Percentiles rank a stretch among this genome's conserved stretches.
These are phyloP conservation scores for Sycophaga agraensis DNA, from an alignment of 1,140 invertebrate genomes.

Conservation along the genomic window DNA sequence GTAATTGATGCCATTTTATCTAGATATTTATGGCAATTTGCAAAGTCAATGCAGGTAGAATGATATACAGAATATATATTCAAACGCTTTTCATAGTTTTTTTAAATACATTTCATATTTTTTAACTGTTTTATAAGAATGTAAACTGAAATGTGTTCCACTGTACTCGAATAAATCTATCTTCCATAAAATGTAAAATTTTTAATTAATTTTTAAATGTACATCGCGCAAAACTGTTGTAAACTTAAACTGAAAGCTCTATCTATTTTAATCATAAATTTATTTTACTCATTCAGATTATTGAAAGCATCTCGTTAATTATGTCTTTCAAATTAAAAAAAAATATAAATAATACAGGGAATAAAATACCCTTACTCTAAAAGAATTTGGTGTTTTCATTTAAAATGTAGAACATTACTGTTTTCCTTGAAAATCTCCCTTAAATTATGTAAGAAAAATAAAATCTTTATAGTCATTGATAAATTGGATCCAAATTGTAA, in stretches of 20 bases:
- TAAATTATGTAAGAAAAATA: no score
- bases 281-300: no score
- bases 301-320: no score
- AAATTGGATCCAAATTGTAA: no score
- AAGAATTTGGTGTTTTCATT: no score
- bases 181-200: conserved; percentile 11
- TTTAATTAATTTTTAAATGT: conserved; percentile 12
- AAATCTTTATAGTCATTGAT: no score
- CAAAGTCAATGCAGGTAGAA: conserved; percentile 15
- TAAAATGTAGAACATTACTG: no score
- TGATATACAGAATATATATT: conserved; percentile 17
- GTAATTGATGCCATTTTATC: neutral
- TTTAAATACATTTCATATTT: conserved; percentile 15
- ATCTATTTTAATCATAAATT: neutral
- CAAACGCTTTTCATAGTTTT: neutral
- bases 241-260: neutral
- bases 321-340: neutral
- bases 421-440: no score
- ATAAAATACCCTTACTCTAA: no score
- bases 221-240: neutral
- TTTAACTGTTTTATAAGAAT: conserved; percentile 22
- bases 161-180: conserved; percentile 11
- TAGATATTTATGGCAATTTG: conserved; percentile 5
- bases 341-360: no score
- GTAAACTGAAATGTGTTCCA: conserved; percentile 3